Base-by-base conservation (phyloP, 2,113 vertebrate species). In the Pterocles burchelli region DNA sequence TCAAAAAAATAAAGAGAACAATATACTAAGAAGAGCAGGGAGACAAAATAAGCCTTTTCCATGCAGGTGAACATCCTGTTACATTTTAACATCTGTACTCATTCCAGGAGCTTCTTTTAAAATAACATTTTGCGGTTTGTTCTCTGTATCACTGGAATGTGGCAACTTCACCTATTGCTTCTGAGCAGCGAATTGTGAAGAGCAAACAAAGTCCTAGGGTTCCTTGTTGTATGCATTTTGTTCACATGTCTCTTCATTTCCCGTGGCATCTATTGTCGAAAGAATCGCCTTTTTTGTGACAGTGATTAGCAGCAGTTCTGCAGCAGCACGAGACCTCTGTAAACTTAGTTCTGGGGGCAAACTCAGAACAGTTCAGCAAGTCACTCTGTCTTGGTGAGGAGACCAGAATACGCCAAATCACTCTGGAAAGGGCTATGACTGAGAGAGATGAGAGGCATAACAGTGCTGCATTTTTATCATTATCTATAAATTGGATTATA, bases 141-240 rank as follows among this genome's bases (percentile, higher is more conserved):
- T 61, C 59, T 90, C 73, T 90, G 82, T 89, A 88, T 90, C 95
- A 90, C 68, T 65, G 85, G 85, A 93, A 94, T 48, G n/a, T 82
- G 91, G 89, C 81, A 95, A 79, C 93, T 95, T 93, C 90, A 88
- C 85, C 92, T 75, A 84, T 89, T 94, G 95, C 92, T 93, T 96
- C 72, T 95, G 92, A 93, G 88, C 93, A 96, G 61, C 4, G 46
- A 93, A 63, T 61, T 94, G 93, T 94, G 92, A 91, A 95, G 85
- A 90, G 88, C 76, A 97, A 95, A 96, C 85, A 93, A 77, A 71
- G 48, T 71, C 85, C 55, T 6, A 3, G 79, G 48, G 73, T 21
- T 91, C 67, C 75, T 86, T 80, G 74, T 36, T 94, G 90, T 88
- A 88, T 90, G 79, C 57, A 49, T 75, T 96, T 84, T 36, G 59